Conservation (phyloP, 2,113 vertebrate species). For the Phalacrocorax brasilianus region DNA sequence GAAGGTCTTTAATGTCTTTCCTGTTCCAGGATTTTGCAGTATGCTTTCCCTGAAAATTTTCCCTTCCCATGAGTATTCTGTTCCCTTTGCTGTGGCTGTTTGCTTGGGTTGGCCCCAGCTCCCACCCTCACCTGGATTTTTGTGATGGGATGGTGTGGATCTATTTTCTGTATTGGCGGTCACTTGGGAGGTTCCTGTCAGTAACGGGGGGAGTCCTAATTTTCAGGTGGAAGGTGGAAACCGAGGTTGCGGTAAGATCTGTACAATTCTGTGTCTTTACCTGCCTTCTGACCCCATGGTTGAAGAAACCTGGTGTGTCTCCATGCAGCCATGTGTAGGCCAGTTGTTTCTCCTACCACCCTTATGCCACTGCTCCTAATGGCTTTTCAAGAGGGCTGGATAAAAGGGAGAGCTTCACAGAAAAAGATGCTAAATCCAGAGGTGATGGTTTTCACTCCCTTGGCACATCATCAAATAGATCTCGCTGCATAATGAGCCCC, state of each 20-base stretch:
- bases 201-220: background rate
- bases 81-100: background rate
- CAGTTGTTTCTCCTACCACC: background rate
- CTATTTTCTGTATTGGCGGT: background rate
- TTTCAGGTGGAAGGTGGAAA: background rate
- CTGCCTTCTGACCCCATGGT: background rate
- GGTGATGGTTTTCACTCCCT: constrained; percentile 40
- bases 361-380: background rate
- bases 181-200: background rate
- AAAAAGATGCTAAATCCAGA: background rate
- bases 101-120: background rate
- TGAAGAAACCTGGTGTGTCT: background rate
- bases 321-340: background rate
- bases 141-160: background rate
- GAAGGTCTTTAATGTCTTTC: background rate
- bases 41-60: background rate
- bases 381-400: background rate
- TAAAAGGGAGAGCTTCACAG: constrained; percentile 11
- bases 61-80: background rate
- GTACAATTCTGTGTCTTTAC: background rate
- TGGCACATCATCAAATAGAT: constrained; percentile 5
- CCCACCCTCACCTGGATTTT: background rate
- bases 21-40: background rate
- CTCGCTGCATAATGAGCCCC: constrained; percentile 33
- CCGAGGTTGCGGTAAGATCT: background rate